Base-by-base conservation (phyloP, 2,888 invertebrate genomes). In the Rutpela maculata region DNA sequence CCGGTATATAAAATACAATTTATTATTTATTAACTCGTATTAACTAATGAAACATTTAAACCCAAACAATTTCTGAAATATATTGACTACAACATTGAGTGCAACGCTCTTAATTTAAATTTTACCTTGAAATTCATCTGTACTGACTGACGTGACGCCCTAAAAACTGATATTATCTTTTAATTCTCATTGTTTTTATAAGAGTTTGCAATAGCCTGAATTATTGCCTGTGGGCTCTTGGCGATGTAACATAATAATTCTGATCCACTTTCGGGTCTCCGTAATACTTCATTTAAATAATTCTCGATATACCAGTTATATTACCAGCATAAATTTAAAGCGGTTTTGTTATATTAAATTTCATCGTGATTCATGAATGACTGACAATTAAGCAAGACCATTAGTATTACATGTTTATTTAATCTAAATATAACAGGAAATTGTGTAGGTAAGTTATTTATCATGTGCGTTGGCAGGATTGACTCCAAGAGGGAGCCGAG, bases 251-350 rank as follows among this genome's bases (percentile, higher is more conserved):
- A 38, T 38, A 38, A 38, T 18, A 19, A 60, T 31, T 26, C 12
- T 60, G 38, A 63, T 63, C 63, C 35, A 63, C 63, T 63, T 63
- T 63, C 63, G 18, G 63, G 63, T 38, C 38, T 38, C 11, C 38
- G 63, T 63, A 60, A 26, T 12, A 60, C 60, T 31, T n/a, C 15
- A 22, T 60, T 60, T 22, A 19, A 19, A 43, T 43, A 43, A 15
- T 43, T 15, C 43, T 43, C n/a, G 50, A 50, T 15, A n/a, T 50
- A 50, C 50, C 22, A 60, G 31, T 4, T 22, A n/a, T 31, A 22
- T 22, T 60, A n/a, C 15, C 31, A 15, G 7, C 15, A 60, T n/a
- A 50, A 1, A 50, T 50, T 7, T 50, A 2, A 50, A 50, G 50
- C 50, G 50, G 50, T n/a, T 50, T 15, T 50, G 50, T 50, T n/a